phyloP scores from a whole-genome alignment of 30 jellyfish, hydroid and myxozoan genomes.

The Chironex yamaguchii region DNA sequence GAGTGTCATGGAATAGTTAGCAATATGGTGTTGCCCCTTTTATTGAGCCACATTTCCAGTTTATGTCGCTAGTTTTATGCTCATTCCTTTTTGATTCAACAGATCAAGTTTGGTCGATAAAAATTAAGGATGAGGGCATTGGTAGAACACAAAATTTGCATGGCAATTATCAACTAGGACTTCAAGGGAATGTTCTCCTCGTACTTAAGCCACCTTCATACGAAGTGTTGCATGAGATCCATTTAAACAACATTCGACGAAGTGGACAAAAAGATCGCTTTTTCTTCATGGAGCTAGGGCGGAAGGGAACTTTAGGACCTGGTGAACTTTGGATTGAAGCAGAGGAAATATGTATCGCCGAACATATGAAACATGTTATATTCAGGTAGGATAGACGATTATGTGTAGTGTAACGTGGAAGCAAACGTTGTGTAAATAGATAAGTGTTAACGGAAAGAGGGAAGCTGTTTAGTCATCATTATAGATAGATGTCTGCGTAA shows the following conservation, averaged over 20 bases:
- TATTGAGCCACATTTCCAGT: too few relatives aligned
- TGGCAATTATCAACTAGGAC: background rate
- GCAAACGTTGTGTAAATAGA: too few relatives aligned
- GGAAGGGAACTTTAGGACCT: background rate
- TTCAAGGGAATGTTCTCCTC: background rate
- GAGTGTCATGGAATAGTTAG: too few relatives aligned
- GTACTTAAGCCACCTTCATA: background rate
- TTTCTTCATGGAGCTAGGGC: background rate
- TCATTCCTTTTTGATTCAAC: background rate
- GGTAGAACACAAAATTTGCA: background rate
- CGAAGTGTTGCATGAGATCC: background rate
- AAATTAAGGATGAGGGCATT: background rate
- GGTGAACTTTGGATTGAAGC: background rate
- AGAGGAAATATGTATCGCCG: background rate
- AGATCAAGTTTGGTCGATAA: background rate
- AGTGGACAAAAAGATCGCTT: background rate
- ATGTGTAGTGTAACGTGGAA: too few relatives aligned
- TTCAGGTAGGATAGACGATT: background rate
- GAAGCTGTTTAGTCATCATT: too few relatives aligned
- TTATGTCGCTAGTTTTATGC: too few relatives aligned
- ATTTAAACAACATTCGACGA: background rate
- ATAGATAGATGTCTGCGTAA: too few relatives aligned
- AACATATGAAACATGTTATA: background rate
- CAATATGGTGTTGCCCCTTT: too few relatives aligned
- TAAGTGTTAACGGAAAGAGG: too few relatives aligned